Evolutionary conservation across 2,797 vertebrate species (phyloP).

Genomic region (Erethizon dorsatum): DNA sequence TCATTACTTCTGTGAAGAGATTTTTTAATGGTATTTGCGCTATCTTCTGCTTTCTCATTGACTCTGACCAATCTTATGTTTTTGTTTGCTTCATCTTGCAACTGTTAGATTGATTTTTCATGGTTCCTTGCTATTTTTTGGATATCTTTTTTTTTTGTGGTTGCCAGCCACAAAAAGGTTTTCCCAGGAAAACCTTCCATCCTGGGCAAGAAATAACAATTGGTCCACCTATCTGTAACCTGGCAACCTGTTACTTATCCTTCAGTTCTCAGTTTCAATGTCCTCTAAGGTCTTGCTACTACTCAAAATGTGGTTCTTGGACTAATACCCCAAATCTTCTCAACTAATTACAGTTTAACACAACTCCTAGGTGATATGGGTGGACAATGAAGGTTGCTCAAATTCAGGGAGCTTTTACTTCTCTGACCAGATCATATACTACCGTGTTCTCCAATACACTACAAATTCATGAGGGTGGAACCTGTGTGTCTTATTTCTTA

Average conservation of each 20-base stretch:
- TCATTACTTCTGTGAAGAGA: too few relatives aligned
- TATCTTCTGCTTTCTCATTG: too few relatives aligned
- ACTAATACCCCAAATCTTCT: background rate
- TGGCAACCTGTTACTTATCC: background rate
- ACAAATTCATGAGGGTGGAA: background rate
- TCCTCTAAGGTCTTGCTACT: background rate
- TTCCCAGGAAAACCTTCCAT: background rate
- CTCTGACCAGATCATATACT: background rate
- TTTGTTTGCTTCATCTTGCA: too few relatives aligned
- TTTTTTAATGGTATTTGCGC: too few relatives aligned
- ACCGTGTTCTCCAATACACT: background rate
- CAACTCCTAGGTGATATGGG: background rate
- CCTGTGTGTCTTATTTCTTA: background rate
- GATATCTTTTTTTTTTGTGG: background rate
- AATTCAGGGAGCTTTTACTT: background rate
- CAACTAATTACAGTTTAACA: background rate
- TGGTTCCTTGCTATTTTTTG: background rate
- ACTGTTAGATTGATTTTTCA: too few relatives aligned
- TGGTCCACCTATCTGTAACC: background rate
- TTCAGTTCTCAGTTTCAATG: background rate
- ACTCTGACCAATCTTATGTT: too few relatives aligned
- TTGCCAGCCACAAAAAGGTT: background rate
- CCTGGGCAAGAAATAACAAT: background rate
- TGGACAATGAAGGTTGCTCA: background rate
- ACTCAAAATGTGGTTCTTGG: background rate